These are phyloP conservation scores for Nestor notabilis DNA, from an alignment of 2,113 vertebrate species.

Conservation along the genomic window DNA sequence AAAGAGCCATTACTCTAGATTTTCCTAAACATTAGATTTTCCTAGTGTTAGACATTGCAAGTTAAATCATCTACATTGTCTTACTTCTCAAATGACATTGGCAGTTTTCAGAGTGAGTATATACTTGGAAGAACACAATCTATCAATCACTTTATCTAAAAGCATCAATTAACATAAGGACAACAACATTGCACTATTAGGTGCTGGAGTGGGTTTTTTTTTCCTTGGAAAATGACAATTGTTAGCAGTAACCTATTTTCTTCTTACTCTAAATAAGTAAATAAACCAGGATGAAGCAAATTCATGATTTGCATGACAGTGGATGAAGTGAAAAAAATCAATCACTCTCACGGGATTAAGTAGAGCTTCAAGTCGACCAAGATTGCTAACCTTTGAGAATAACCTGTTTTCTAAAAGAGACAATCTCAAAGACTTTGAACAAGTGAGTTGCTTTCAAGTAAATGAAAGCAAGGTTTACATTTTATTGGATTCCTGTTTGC, in stretches of 20 bases:
- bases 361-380: slow-evolving; percentile 46
- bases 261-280: background rate
- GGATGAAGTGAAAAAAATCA: slow-evolving; percentile 11
- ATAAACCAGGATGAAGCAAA: background rate
- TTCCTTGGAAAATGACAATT: background rate
- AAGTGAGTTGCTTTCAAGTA: slow-evolving; percentile 52
- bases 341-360: slow-evolving; percentile 29
- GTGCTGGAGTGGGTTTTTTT: background rate
- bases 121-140: slow-evolving; percentile 50
- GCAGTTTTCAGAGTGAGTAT: slow-evolving; percentile 39
- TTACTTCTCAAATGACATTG: slow-evolving; percentile 34
- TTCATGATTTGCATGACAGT: slow-evolving; percentile 6
- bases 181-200: slow-evolving; percentile 2
- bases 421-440: slow-evolving; percentile 56
- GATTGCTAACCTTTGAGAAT: slow-evolving; percentile 60
- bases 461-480: slow-evolving; percentile 54
- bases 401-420: slow-evolving; percentile 60
- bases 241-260: background rate
- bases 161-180: slow-evolving; percentile 49
- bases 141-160: slow-evolving; percentile 47
- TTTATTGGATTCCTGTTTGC: slow-evolving; percentile 63
- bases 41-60: background rate
- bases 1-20: slow-evolving; percentile 8
- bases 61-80: slow-evolving; percentile 12
- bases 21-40: slow-evolving; percentile 28